Evolutionary conservation across 2,888 invertebrate species (phyloP), one percentile per base, ranked within the genome.

Genomic region (Pristionchus fissidentatus): DNA sequence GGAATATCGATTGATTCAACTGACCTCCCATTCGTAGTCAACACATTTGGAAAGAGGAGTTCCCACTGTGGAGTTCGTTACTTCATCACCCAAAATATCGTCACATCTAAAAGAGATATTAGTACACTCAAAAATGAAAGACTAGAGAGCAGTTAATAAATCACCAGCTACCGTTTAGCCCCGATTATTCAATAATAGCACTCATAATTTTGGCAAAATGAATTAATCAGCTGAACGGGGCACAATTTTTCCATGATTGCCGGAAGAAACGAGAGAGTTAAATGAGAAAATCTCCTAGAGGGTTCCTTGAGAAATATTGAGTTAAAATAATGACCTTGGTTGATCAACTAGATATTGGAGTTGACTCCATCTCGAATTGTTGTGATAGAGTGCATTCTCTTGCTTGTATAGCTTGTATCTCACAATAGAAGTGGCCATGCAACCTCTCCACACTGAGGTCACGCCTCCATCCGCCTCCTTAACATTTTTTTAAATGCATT

Each of bases 331-430:
- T 75, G 15, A 81, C 81, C 81, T 62, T 13, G 82, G 70, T n/a
- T 49, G 19, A 26, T 66, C 52, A 29, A 66, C 35, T 2, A 82
- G 43, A 38, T 66, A 49, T 29, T 82, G 38, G 13, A 15, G 19
- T 5, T 26, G 32, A 29, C 66, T 38, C 82, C 82, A 82, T 35
- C 32, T n/a, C 1, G 46, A 29, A n/a, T 82, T 70, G 41, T 82
- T 82, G 7, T 66, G 43, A 70, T 66, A 82, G 29, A 66, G 0
- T 19, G n/a, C 49, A 22, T 82, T 35, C 32, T 66, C 46, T 10
- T 1, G 8, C 49, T 82, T 82, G 70, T 49, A 70, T 49, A 82
- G 66, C 13, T 82, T 43, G 19, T 82, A 70, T 38, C 52, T 43
- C n/a, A 82, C 41, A 0, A 82, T 7, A 19, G 66, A 38, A 15